Conservation (phyloP, 2,797 vertebrate genomes). For the Characodon lateralis region DNA sequence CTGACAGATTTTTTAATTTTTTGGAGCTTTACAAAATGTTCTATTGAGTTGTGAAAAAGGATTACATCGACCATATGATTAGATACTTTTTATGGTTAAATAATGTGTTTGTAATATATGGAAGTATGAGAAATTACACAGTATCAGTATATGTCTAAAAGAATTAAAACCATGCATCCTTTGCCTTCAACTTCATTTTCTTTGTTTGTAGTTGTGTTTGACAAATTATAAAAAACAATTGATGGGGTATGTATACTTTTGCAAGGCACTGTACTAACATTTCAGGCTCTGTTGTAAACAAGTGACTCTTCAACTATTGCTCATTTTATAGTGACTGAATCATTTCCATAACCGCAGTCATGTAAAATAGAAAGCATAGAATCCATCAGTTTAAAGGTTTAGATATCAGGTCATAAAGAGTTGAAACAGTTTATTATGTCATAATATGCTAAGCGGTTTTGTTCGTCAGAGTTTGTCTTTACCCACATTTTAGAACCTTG, state of each 20-base stretch:
- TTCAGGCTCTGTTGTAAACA: slow-evolving; percentile 17
- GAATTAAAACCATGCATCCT: too few species aligned
- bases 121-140: too few species aligned
- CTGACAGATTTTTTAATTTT: too few species aligned
- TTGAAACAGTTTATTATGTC: background rate
- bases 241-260: background rate
- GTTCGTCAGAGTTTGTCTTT: background rate
- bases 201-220: too few species aligned
- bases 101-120: too few species aligned
- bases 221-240: background rate
- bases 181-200: too few species aligned
- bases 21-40: too few species aligned
- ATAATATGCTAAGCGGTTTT: background rate
- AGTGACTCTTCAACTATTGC: background rate
- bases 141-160: too few species aligned
- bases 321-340: slow-evolving; percentile 1
- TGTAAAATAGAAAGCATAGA: background rate
- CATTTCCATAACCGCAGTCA: background rate
- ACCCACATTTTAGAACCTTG: background rate
- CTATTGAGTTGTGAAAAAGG: too few species aligned
- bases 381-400: background rate
- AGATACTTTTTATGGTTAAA: too few species aligned
- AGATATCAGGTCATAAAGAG: background rate
- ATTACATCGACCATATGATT: too few species aligned
- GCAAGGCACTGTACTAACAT: slow-evolving; percentile 5